These are phyloP conservation scores for Mustela lutreola DNA, from an alignment of 2,113 vertebrate genomes.

Conservation along the genomic window DNA sequence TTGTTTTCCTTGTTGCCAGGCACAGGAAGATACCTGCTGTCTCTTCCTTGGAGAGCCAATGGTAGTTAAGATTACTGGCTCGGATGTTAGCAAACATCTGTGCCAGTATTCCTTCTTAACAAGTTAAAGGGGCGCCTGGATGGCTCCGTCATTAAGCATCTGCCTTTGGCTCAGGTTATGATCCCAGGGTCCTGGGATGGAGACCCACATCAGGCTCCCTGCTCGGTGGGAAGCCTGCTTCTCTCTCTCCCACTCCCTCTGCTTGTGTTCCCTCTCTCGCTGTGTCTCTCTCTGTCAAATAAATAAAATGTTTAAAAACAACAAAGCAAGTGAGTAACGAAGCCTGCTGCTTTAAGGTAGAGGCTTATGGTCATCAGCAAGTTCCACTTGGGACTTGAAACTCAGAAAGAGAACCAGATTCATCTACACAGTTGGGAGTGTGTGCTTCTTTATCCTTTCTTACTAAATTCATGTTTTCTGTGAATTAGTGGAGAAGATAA, in stretches of 20 bases:
- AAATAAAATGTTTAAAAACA: too few species aligned
- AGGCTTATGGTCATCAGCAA: background rate
- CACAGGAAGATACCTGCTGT: background rate
- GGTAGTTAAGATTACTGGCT: background rate
- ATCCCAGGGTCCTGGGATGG: too few species aligned
- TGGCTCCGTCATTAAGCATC: too few species aligned
- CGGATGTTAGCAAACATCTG: background rate
- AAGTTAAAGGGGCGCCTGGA: background rate
- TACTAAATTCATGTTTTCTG: background rate
- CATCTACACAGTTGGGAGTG: background rate
- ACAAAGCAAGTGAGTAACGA: background rate
- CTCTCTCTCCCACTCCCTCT: too few species aligned
- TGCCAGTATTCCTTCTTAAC: background rate
- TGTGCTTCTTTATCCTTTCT: background rate
- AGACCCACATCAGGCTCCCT: too few species aligned
- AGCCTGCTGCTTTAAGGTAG: background rate
- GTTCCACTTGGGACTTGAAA: background rate
- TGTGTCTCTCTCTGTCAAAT: too few species aligned
- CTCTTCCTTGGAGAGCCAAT: background rate
- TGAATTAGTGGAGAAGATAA: background rate
- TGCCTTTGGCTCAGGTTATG: too few species aligned
- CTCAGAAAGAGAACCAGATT: background rate
- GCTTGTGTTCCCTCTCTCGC: too few species aligned
- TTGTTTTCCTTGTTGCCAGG: background rate
- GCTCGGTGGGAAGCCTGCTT: too few species aligned